These are phyloP conservation scores for Triplophysa bombifrons DNA, from an alignment of 2,797 vertebrate species.

Conservation along the genomic window DNA sequence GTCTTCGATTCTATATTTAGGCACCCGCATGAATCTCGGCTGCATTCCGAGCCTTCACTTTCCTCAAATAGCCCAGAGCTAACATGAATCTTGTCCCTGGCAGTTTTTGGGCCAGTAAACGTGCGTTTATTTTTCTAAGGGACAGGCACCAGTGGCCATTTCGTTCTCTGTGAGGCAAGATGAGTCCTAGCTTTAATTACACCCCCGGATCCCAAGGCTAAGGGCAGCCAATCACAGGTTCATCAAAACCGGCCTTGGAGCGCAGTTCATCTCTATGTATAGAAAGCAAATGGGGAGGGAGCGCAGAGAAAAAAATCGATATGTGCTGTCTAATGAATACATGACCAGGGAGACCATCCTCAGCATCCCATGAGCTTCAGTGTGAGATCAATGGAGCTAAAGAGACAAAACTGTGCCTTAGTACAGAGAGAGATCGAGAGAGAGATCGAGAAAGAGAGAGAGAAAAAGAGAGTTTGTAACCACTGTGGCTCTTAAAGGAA, in stretches of 20 bases:
- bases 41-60: slow-evolving; percentile 21
- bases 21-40: slow-evolving; percentile 5
- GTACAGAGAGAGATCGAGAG: background rate
- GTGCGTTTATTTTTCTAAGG: slow-evolving; percentile 25
- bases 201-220: slow-evolving; percentile 44
- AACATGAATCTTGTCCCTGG: slow-evolving; percentile 41
- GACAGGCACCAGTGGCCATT: slow-evolving; percentile 21
- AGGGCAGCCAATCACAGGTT: slow-evolving; percentile 50
- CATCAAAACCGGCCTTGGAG: slow-evolving; percentile 51
- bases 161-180: slow-evolving; percentile 14
- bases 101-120: slow-evolving; percentile 19
- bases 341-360: slow-evolving; percentile 37
- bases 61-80: slow-evolving; percentile 38
- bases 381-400: slow-evolving; percentile 30
- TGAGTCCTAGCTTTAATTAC: slow-evolving; percentile 50
- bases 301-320: slow-evolving; percentile 61
- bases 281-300: slow-evolving; percentile 33
- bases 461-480: too few relatives aligned
- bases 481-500: too few relatives aligned
- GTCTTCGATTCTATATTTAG: slow-evolving; percentile 42
- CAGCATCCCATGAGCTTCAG: slow-evolving; percentile 13
- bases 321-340: slow-evolving; percentile 63
- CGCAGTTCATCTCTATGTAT: slow-evolving; percentile 55
- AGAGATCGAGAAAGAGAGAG: too few relatives aligned
- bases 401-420: slow-evolving; percentile 22